Evolutionary conservation across 2,888 invertebrate genomes (phyloP).

Genomic region (Bedellia somnulentella): DNA sequence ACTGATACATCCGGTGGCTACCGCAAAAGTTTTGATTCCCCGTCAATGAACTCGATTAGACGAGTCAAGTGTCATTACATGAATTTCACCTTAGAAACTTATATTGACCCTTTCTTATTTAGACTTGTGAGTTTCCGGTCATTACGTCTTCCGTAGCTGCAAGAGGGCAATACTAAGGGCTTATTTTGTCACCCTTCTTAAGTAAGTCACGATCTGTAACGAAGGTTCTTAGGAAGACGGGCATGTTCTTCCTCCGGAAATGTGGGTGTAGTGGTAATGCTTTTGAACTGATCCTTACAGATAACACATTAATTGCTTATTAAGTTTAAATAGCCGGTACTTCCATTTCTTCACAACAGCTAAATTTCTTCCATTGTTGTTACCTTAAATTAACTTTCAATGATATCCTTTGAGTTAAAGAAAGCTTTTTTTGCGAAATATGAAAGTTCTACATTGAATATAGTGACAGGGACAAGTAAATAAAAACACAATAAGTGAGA

Average conservation of each 20-base stretch:
- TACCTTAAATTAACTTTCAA: too few species aligned
- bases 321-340: too few species aligned
- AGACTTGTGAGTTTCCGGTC: slow-evolving; percentile 41
- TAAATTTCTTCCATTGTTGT: too few species aligned
- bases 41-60: slow-evolving; percentile 44
- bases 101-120: slow-evolving; percentile 37
- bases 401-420: too few species aligned
- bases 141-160: slow-evolving; percentile 48
- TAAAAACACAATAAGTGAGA: too few species aligned
- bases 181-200: slow-evolving; percentile 34
- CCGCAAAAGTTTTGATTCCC: slow-evolving; percentile 46
- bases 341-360: too few species aligned
- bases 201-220: slow-evolving; percentile 41
- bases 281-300: background rate
- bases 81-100: slow-evolving; percentile 35
- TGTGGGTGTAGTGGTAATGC: slow-evolving; percentile 20
- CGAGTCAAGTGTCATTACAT: slow-evolving; percentile 54
- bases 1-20: slow-evolving; percentile 38
- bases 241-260: slow-evolving; percentile 48
- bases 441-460: too few species aligned
- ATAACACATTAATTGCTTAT: too few species aligned
- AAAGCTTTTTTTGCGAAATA: too few species aligned
- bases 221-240: slow-evolving; percentile 17
- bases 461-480: too few species aligned
- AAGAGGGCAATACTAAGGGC: slow-evolving; percentile 26